Evolutionary conservation across 2,888 invertebrate species (phyloP).

Genomic region (Chrysodeixis includens): DNA sequence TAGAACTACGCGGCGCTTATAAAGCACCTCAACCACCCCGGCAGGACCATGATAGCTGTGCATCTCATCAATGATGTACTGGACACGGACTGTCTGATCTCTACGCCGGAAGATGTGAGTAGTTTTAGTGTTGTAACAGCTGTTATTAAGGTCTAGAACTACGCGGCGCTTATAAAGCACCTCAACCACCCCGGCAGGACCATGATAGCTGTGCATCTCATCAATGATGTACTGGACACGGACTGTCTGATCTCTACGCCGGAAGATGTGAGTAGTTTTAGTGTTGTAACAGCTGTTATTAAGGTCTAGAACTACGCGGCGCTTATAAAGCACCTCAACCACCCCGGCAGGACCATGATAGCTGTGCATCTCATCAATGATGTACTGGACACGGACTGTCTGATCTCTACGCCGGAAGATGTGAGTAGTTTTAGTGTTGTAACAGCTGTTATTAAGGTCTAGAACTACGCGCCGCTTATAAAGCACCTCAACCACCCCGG

Average conservation of each 20-base stretch:
- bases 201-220: slow-evolving; percentile 95
- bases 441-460: slow-evolving; percentile 95
- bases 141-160: slow-evolving; percentile 96
- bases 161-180: slow-evolving; percentile 94
- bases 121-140: too few relatives aligned
- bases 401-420: slow-evolving; percentile 96
- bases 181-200: slow-evolving; percentile 97
- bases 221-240: slow-evolving; percentile 96
- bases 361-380: slow-evolving; percentile 97
- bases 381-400: slow-evolving; percentile 96
- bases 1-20: slow-evolving; percentile 96
- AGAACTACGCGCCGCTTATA: slow-evolving; percentile 95
- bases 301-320: slow-evolving; percentile 96
- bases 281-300: too few relatives aligned
- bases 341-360: slow-evolving; percentile 94
- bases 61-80: slow-evolving; percentile 97
- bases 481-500: slow-evolving; percentile 96
- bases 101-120: slow-evolving; percentile 95
- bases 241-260: slow-evolving; percentile 96
- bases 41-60: slow-evolving; percentile 95
- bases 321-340: slow-evolving; percentile 95
- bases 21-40: slow-evolving; percentile 95
- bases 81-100: slow-evolving; percentile 96
- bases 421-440: slow-evolving; percentile 84
- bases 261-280: slow-evolving; percentile 92